These are phyloP conservation scores for Puffinus mauretanicus DNA, from an alignment of 2,113 vertebrate species.

Conservation along the genomic window DNA sequence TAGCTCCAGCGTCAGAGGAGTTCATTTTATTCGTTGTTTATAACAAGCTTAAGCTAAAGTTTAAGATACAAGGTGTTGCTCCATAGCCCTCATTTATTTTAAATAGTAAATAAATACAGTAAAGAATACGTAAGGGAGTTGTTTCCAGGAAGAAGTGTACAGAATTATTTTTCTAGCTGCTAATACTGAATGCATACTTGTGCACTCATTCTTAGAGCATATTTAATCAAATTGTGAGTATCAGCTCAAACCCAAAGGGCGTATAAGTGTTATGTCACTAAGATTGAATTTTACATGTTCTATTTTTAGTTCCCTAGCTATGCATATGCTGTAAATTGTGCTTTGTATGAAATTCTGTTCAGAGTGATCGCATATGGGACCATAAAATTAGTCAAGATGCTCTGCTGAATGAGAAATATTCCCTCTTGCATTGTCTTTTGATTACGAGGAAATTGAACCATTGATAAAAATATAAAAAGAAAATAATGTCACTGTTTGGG, in stretches of 20 bases:
- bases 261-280: not conserved
- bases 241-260: conserved; percentile 20
- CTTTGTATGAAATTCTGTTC: conserved; percentile 41
- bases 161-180: not conserved
- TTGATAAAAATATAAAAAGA: conserved; percentile 46
- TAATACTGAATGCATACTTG: not conserved
- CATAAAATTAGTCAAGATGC: conserved; percentile 50
- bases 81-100: not conserved
- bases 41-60: not conserved
- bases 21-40: not conserved
- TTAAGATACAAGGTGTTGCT: not conserved
- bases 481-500: conserved; percentile 17
- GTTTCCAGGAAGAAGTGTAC: not conserved
- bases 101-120: not conserved
- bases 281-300: not conserved
- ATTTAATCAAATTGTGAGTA: conserved; percentile 30
- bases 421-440: conserved; percentile 54
- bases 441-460: conserved; percentile 41
- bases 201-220: not conserved
- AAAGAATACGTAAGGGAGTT: not conserved
- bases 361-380: conserved; percentile 3
- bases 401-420: conserved; percentile 32
- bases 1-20: not conserved
- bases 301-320: conserved; percentile 13
- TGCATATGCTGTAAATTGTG: not conserved